Evolutionary conservation across 53 echinoderm and acorn worm genomes (phyloP).

Genomic region (Temnopleurus reevesii): DNA sequence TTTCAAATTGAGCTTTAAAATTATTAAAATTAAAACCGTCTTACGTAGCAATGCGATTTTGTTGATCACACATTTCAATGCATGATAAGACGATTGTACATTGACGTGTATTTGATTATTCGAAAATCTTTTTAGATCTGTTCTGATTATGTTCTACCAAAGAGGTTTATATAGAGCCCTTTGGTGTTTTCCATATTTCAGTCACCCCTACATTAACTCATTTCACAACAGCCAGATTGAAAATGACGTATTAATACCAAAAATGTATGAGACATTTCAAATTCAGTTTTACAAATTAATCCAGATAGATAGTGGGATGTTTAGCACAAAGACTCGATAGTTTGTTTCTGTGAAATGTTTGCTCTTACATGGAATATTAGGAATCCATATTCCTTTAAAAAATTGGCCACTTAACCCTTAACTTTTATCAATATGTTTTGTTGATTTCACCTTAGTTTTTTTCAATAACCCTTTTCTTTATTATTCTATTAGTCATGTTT

Average conservation of each 20-base stretch:
- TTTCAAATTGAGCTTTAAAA: too few species aligned
- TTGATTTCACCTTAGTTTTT: not conserved
- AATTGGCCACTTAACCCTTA: not conserved
- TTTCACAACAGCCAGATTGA: not conserved
- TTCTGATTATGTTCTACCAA: too few species aligned
- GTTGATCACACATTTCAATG: too few species aligned
- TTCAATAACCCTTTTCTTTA: too few species aligned
- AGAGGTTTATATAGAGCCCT: too few species aligned
- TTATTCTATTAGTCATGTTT: not conserved
- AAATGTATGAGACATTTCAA: not conserved
- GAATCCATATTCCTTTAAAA: conserved; percentile 6
- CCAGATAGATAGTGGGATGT: not conserved
- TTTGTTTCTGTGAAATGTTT: not conserved
- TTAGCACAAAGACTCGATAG: not conserved
- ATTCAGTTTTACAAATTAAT: not conserved
- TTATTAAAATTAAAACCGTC: too few species aligned
- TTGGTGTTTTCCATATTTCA: too few species aligned
- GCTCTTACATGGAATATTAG: not conserved
- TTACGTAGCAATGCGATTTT: too few species aligned
- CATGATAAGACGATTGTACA: too few species aligned
- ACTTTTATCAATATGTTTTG: not conserved
- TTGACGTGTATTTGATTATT: too few species aligned
- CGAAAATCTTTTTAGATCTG: too few species aligned
- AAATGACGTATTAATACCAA: not conserved
- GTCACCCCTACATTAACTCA: not conserved